Percentiles rank a stretch among this genome's conserved stretches.
Conservation (phyloP, 2,113 vertebrate genomes). For the Chascanopsetta lugubris region DNA sequence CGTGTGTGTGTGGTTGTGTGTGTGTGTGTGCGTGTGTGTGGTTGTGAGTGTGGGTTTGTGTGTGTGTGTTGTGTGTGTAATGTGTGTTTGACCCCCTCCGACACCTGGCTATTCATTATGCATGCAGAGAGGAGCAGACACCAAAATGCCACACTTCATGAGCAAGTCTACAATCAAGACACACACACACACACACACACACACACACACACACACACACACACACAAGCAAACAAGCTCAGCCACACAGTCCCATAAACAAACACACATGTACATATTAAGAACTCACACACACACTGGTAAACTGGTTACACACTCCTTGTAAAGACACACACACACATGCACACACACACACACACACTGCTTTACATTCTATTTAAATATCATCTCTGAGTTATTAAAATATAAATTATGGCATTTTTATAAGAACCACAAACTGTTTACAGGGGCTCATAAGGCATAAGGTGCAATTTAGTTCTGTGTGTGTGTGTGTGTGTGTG, state of each 20-base stretch:
- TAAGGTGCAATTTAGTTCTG: not conserved
- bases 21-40: conserved; percentile 1
- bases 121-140: conserved; percentile 80
- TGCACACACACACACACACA: conserved; percentile 26
- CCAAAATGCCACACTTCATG: conserved; percentile 84
- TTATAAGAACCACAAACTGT: conserved; percentile 46
- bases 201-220: conserved; percentile 7
- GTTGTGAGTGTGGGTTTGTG: conserved; percentile 19
- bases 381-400: conserved; percentile 44
- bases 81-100: conserved; percentile 68
- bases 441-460: conserved; percentile 26
- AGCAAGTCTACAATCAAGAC: conserved; percentile 63
- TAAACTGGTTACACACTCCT: no score
- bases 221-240: no score
- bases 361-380: conserved; percentile 48
- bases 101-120: conserved; percentile 85
- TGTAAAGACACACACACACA: not conserved
- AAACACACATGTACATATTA: conserved; percentile 18
- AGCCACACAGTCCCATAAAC: conserved; percentile 10
- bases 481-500: conserved; percentile 7
- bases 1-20: conserved; percentile 16
- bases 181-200: conserved; percentile 22
- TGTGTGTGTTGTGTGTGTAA: conserved; percentile 33
- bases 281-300: conserved; percentile 21
- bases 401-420: conserved; percentile 61